Base-by-base conservation (phyloP, 2,797 vertebrate species). In the Atherinosoma microstoma region DNA sequence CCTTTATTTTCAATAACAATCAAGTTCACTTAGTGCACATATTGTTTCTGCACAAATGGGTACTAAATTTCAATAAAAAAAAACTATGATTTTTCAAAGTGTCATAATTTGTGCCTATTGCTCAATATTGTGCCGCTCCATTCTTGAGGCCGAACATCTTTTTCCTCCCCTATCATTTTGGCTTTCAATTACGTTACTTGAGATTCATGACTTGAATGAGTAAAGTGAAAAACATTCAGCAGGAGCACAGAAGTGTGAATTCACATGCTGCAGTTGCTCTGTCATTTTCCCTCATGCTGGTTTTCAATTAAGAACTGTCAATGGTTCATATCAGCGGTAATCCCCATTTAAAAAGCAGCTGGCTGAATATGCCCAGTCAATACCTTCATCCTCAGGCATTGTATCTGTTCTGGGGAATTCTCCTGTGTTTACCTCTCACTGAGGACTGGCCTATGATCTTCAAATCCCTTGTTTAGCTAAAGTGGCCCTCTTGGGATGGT, bases 381-480 rank as follows among this genome's bases (percentile, higher is more conserved):
- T 79, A 86, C 73, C 71, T 60, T 64, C 76, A 57, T 66, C 63
- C 68, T 9, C 27, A 35, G 70, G 64, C 79, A 1, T 9, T 27
- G 59, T 61, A 2, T 73, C 74, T 77, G n/a, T 83, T 91, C 73
- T 60, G 20, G 85, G 77, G 81, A 58, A 78, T 76, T 66, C 83
- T 80, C 61, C 58, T 70, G 80, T 90, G 87, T 92, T 93, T 92
- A 91, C 87, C 73, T 75, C 82, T 85, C 70, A 58, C 61, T 72
- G 90, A 82, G 84, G 84, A 86, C 80, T 82, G 89, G 82, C 82
- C 84, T 86, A 85, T 87, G 89, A 91, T 89, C 86, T 84, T 38
- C 78, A 85, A 88, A 91, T 89, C 87, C 87, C 87, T 86, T 88
- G 89, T 92, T 91, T 92, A 85, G 92, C 87, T 87, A 86, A 93